phyloP scores from a whole-genome alignment of 2,113 vertebrate species.

The Elephantulus edwardii region DNA sequence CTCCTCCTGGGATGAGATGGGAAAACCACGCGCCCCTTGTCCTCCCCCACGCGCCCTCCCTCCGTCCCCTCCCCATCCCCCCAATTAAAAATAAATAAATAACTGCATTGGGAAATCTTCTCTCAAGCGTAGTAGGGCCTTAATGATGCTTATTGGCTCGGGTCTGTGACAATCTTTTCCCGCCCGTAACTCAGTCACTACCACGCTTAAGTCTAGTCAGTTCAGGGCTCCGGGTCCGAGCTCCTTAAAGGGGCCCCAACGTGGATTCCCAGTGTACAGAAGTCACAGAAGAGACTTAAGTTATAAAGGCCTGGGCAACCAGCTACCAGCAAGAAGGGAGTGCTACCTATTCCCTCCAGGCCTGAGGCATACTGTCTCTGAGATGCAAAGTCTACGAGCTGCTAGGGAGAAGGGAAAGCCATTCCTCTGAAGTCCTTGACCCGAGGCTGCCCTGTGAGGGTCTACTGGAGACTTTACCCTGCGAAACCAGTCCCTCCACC shows the following conservation, averaged over 20 bases:
- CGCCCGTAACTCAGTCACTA: neutral
- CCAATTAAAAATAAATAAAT: constrained; percentile 13
- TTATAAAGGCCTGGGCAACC: neutral
- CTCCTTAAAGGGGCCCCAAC: constrained; percentile 56
- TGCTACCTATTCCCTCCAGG: neutral
- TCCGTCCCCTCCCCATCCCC: constrained; percentile 19
- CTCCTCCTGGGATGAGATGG: constrained; percentile 78
- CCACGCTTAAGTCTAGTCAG: neutral
- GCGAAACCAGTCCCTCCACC: neutral
- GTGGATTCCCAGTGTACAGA: neutral
- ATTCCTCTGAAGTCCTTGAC: neutral
- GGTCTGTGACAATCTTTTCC: constrained; percentile 57
- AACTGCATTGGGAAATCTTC: constrained; percentile 72
- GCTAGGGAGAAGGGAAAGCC: neutral
- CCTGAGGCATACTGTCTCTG: neutral
- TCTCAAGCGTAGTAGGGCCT: constrained; percentile 21
- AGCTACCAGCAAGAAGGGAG: neutral
- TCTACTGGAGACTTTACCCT: neutral
- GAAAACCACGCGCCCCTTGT: constrained; percentile 75
- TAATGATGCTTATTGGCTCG: constrained; percentile 51
- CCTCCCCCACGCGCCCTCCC: constrained; percentile 28
- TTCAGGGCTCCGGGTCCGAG: constrained; percentile 23
- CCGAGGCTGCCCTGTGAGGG: neutral
- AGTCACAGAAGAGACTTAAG: neutral
- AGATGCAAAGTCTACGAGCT: neutral